Evolutionary conservation across 2,888 invertebrate species (phyloP).

Genomic region (Drosophila recens): DNA sequence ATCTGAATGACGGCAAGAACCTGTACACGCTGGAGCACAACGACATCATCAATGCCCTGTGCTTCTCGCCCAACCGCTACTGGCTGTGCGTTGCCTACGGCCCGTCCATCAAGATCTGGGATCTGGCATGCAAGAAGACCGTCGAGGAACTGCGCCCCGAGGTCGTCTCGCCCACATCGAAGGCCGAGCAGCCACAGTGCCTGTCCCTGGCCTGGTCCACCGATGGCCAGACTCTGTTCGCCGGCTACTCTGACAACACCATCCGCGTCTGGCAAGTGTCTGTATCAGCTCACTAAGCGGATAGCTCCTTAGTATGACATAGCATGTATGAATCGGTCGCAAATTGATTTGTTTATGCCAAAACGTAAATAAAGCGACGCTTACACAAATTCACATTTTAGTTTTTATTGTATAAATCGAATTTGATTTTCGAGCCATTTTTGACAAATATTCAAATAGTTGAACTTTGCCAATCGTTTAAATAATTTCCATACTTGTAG

Average conservation of each 20-base stretch:
- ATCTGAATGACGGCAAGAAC: conserved; percentile 99
- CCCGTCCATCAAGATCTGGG: conserved; percentile 99
- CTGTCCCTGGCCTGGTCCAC: conserved; percentile 99
- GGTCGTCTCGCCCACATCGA: conserved; percentile 90
- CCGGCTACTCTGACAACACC: conserved; percentile 99
- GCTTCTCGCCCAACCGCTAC: conserved; percentile 99
- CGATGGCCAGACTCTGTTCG: conserved; percentile 99
- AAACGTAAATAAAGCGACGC: conserved; percentile 51
- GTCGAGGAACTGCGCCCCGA: conserved; percentile 99
- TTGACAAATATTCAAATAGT: not conserved
- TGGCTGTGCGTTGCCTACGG: conserved; percentile 99
- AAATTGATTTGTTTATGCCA: conserved; percentile 59
- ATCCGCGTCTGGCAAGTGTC: conserved; percentile 99
- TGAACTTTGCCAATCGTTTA: not conserved
- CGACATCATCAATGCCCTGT: conserved; percentile 98
- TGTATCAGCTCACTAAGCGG: conserved; percentile 90
- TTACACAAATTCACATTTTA: conserved; percentile 14
- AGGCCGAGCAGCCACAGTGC: conserved; percentile 97
- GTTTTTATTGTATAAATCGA: conserved; percentile 12
- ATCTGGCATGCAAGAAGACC: conserved; percentile 99
- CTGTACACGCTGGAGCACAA: conserved; percentile 99
- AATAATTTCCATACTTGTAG: not conserved
- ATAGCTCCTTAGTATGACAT: conserved; percentile 42
- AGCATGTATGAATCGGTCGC: conserved; percentile 47
- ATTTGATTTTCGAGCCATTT: not conserved